Base-by-base conservation (phyloP, 2,113 vertebrate genomes). In the Protomyctophum bolini region DNA sequence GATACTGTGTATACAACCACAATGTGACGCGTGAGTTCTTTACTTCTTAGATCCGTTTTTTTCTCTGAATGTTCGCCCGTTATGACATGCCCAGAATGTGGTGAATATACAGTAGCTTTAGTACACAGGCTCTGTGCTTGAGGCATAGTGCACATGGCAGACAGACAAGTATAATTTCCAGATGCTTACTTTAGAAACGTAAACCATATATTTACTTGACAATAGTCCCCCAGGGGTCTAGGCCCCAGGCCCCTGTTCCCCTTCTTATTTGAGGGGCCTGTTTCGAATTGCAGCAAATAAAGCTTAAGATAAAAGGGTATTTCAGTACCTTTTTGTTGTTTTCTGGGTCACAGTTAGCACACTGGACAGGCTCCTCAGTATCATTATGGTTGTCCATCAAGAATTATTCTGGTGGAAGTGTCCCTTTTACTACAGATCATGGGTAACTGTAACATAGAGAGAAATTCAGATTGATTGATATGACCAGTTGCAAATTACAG, bases 291-390 rank as follows among this genome's bases (percentile, higher is more conserved):
- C 21, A 21, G 21, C 21, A 21, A 21, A 21, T 21, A 21, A 57
- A 57, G 3, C 6, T 10, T 6, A 8, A 41, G 51, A 41, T 29
- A 50, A 10, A 33, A 15, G 45, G 6, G 3, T 61, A 1, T 29
- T 10, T 45, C 0, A 21, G 51, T 80, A 94, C 96, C 94, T 95
- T 94, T 77, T 92, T 91, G 66, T 86, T 87, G 77, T 94, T 94
- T 75, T 96, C 92, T 73, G 91, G 85, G 87, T 98, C 96, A 8
- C 96, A 98, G 92, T 98, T 98, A 67, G 97, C 96, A 54, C 97
- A 98, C 73, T 91, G 93, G n/a, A 93, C 93, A 0, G 86, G 87
- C 82, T 98, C 95, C 58, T 94, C 93, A 0, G 84, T 2, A 0
- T 97, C 96, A 0, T 92, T 88, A 0, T 94, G 96, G 76, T 93